A percentile compares a stretch with the other conserved stretches of the same genome.
Conservation (phyloP, 2,797 vertebrate species). For the Falco biarmicus region DNA sequence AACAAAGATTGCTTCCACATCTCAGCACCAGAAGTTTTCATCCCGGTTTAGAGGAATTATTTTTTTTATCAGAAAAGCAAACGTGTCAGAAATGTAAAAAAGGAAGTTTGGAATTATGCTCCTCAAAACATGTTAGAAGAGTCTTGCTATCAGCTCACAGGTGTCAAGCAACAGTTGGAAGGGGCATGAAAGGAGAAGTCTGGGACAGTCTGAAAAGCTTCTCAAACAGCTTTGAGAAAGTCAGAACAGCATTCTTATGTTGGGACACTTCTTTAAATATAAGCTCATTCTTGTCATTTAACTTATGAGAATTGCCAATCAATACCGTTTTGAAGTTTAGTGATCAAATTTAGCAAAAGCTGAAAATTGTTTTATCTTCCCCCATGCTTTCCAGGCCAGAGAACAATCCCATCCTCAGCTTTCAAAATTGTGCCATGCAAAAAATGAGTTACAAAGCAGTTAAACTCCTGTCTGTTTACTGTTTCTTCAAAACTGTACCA, state of each 20-base stretch:
- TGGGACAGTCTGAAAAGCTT: neutral
- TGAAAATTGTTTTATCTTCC: neutral
- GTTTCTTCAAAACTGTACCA: neutral
- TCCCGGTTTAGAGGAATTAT: neutral
- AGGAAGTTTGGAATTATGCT: neutral
- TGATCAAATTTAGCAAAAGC: neutral
- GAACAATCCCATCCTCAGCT: neutral
- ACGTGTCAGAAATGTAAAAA: neutral
- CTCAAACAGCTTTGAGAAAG: neutral
- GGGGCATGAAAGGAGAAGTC: neutral
- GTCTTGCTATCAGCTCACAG: neutral
- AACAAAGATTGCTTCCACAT: neutral
- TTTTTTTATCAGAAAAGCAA: neutral
- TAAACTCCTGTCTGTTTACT: neutral
- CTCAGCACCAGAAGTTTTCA: neutral
- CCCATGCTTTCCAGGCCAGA: neutral
- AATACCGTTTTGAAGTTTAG: neutral
- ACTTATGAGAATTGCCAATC: neutral
- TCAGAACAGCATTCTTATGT: neutral
- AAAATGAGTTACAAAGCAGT: neutral
- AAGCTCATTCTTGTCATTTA: neutral
- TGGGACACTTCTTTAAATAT: neutral
- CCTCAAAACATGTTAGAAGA: neutral
- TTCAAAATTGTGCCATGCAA: neutral
- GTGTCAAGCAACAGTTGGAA: neutral